phyloP scores from a whole-genome alignment of 2,888 invertebrate species.

The Sarcophaga rosellei region DNA sequence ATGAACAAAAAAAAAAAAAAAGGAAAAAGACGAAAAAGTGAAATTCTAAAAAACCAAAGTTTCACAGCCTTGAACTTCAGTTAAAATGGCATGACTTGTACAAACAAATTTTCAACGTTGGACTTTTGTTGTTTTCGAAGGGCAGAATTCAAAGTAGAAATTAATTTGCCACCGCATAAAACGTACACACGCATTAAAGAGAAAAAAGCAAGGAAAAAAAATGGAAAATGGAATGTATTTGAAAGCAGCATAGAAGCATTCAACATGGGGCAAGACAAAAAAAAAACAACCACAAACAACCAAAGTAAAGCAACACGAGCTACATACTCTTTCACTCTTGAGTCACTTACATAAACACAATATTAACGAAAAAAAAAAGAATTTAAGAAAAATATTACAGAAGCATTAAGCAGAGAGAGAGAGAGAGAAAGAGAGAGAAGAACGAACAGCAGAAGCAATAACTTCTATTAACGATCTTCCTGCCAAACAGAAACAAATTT shows the following conservation, averaged over 20 bases:
- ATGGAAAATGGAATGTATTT: neutral
- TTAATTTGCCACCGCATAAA: slow-evolving; percentile 24
- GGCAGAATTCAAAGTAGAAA: slow-evolving; percentile 42
- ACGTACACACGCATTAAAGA: neutral
- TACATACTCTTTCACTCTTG: neutral
- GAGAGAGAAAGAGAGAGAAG: neutral
- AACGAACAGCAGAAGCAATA: slow-evolving; percentile 24
- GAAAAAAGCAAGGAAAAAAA: neutral
- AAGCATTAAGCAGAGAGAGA: slow-evolving; percentile 1
- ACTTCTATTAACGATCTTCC: slow-evolving; percentile 47
- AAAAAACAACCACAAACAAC: slow-evolving; percentile 27
- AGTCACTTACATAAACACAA: neutral
- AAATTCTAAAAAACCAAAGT: slow-evolving; percentile 22
- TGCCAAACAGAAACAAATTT: slow-evolving; percentile 40
- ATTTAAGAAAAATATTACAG: slow-evolving; percentile 8
- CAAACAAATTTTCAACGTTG: slow-evolving; percentile 32
- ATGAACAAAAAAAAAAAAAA: slow-evolving; percentile 6
- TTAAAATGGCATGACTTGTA: slow-evolving; percentile 43
- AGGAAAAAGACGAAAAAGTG: slow-evolving; percentile 1
- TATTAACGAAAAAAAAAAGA: neutral
- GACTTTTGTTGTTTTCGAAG: slow-evolving; percentile 9
- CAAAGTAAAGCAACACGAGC: slow-evolving; percentile 1
- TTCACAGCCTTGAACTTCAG: slow-evolving; percentile 45
- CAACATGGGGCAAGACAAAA: slow-evolving; percentile 11
- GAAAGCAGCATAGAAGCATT: neutral